Base-by-base conservation (phyloP, 2,113 vertebrate species). In the Rhineura floridana region DNA sequence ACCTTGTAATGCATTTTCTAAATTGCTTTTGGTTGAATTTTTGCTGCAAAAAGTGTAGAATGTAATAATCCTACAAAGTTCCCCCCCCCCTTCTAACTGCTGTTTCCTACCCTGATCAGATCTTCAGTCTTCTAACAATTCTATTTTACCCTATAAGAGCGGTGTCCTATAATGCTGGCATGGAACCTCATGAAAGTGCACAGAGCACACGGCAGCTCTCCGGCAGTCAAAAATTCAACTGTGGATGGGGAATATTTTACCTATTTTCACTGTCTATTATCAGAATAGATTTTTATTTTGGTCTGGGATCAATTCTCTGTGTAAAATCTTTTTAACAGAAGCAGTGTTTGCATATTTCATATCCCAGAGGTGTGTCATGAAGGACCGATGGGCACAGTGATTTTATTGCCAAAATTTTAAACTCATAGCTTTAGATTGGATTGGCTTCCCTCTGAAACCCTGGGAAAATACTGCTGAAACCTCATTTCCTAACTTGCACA, bases 391-490 rank as follows among this genome's bases (percentile, higher is more conserved):
- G 52, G 4, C 52, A 67, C 86, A 88, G 90, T 89, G 84, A 83
- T 89, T 76, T 84, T 36, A 69, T 88, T 90, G 85, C 73, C 80
- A 84, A 81, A 90, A 76, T 88, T 62, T 36, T 86, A 93, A 90
- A 70, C 88, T 87, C 92, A 69, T 81, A 36, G 0, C 90, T 89
- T 25, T 65, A 36, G 69, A 89, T 87, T 69, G 30, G 69, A 76
- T 72, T 91, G 83, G 93, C 93, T 95, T 59, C 46, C 78, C 79
- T 52, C 75, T 87, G 92, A 94, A 91, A 92, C 91, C 92, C 8
- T 94, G 88, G 87, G 86, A 89, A 91, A 93, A 90, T 89, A 42
- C 70, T 89, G 87, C 86, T 91, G 91, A 90, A 93, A 85, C 65
- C 30, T 44, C 44, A 1, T 88, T 91, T 50, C 42, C 55, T 87